Conservation (phyloP, 2,113 vertebrate genomes). For the Heteronetta atricapilla region DNA sequence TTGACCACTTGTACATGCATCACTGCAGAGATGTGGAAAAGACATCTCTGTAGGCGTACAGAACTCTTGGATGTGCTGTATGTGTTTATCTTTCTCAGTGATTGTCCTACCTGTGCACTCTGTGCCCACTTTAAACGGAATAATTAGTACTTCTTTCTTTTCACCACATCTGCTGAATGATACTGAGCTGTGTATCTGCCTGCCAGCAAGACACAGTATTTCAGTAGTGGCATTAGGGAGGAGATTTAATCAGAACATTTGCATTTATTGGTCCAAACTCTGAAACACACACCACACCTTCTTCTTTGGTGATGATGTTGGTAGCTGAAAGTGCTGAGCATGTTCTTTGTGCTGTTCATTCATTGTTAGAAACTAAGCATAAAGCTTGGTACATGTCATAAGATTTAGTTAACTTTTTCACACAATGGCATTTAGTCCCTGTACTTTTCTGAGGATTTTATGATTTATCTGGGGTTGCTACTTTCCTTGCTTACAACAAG, state of each 20-base stretch:
- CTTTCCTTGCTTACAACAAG: neutral
- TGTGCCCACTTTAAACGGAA: neutral
- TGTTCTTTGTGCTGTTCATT: neutral
- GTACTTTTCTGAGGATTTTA: neutral
- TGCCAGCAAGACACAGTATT: neutral
- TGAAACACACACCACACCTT: neutral
- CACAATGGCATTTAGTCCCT: neutral
- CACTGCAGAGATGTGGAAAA: neutral
- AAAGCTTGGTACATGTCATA: neutral
- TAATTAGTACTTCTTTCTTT: neutral
- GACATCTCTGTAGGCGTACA: neutral
- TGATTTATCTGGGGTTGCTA: neutral
- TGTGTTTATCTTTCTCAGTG: neutral
- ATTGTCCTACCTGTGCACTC: constrained; percentile 7
- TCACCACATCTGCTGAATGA: neutral
- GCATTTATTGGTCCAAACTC: neutral
- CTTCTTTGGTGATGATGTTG: neutral
- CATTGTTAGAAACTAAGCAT: neutral
- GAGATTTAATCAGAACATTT: neutral
- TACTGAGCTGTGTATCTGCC: neutral
- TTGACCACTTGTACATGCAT: neutral
- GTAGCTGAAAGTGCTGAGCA: neutral
- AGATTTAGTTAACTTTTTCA: neutral
- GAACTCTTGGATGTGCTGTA: neutral
- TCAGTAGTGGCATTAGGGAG: neutral